These are phyloP conservation scores for Arenaria interpres DNA, from an alignment of 2,113 vertebrate genomes.

Conservation along the genomic window DNA sequence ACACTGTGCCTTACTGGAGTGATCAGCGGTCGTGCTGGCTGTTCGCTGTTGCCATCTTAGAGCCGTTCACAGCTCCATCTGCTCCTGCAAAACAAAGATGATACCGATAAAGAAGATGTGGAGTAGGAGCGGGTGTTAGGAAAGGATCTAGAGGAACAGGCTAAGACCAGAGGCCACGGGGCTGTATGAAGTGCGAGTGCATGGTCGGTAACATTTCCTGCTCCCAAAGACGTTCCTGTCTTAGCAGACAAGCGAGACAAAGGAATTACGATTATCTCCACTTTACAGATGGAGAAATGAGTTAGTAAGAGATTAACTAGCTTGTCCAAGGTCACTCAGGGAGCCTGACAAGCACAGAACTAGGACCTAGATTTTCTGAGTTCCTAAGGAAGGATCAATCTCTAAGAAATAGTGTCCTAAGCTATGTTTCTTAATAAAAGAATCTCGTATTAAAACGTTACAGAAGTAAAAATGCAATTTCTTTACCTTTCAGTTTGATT, in stretches of 20 bases:
- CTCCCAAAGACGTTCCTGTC: background rate
- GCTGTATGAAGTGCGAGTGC: background rate
- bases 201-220: background rate
- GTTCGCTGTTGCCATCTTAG: background rate
- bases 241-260: background rate
- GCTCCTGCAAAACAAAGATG: background rate
- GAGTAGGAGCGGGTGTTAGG: background rate
- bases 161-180: background rate
- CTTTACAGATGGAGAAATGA: constrained; percentile 10
- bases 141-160: background rate
- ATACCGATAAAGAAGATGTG: background rate
- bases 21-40: background rate
- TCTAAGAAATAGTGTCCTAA: constrained; percentile 7
- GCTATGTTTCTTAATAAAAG: constrained; percentile 58
- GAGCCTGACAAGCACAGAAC: background rate
- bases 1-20: background rate
- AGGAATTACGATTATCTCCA: background rate
- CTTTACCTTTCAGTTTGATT: constrained; percentile 67
- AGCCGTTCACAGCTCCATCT: background rate
- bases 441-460: constrained; percentile 55
- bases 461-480: constrained; percentile 66
- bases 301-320: constrained; percentile 4
- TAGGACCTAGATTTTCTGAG: background rate
- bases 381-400: background rate
- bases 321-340: constrained; percentile 33